Base-by-base conservation (phyloP, 2,113 vertebrate species). In the Oreochromis niloticus region DNA sequence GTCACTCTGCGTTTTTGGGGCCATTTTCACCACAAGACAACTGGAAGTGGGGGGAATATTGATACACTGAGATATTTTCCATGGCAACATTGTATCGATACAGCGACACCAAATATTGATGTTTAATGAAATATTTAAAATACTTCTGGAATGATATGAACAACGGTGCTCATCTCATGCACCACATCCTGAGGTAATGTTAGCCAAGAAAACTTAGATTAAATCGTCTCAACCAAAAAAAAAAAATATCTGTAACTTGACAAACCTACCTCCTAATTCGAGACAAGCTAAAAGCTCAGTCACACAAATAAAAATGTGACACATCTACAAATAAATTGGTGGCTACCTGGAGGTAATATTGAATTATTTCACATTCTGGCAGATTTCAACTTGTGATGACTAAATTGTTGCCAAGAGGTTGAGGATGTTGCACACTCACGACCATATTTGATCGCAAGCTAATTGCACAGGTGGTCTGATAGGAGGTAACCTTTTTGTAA, bases 161-260 rank as follows among this genome's bases (percentile, higher is more conserved):
- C 61, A n/a, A 32, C 2, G 2, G 6, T 63, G 30, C 59, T 41
- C 9, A 10, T 41, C 39, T 39, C 3, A 3, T 36, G 61, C 17
- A 36, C 9, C 61, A 66, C 6, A 36, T 1, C 61, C 61, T 39
- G 10, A 66, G 17, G 16, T 66, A 66, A 66, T 7, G 19, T 39
- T 68, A 68, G 34, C 61, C 1, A 1, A 39, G 10, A 5, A 66
- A 66, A 66, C 30, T 19, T 61, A 19, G 30, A 34, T 66, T 39
- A 7, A 66, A 68, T 68, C 2, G 2, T 19, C 34, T 66, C 34
- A 39, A 66, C 10, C 34, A 22, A 13, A 68, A n/a, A 63, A 43
- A 1, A 1, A 39, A 5, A 1, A 0, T 19, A 22, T 66, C 11
- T 4, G 2, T 39, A 39, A 39, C n/a, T 4, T 66, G 34, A 39